A percentile compares a stretch with the other conserved stretches of the same genome.
These are phyloP conservation scores for Podarcis muralis DNA, from an alignment of 2,113 vertebrate genomes.

Conservation along the genomic window DNA sequence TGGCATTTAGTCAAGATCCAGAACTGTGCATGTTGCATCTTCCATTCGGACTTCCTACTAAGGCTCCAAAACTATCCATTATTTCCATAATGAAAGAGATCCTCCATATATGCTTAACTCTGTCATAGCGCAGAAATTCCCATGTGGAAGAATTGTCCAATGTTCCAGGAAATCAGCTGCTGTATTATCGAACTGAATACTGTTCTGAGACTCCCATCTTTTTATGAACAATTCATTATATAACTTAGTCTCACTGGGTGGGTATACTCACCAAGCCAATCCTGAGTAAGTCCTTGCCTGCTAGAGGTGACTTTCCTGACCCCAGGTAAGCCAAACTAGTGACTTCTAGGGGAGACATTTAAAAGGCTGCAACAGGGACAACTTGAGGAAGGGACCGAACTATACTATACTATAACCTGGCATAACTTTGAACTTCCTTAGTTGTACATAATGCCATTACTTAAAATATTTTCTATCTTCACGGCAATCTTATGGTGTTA, in stretches of 20 bases:
- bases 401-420: background rate
- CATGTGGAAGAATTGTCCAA: background rate
- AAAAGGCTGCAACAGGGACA: background rate
- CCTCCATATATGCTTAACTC: background rate
- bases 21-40: background rate
- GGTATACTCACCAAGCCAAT: background rate
- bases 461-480: background rate
- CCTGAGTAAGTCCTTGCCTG: background rate
- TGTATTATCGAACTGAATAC: background rate
- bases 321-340: constrained; percentile 4
- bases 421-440: background rate
- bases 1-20: background rate
- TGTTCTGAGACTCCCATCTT: background rate
- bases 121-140: background rate
- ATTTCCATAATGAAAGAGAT: background rate
- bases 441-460: background rate
- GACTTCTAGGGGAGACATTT: constrained; percentile 49
- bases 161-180: background rate
- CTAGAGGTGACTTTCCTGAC: background rate
- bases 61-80: background rate
- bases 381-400: background rate
- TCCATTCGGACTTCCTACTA: background rate
- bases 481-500: background rate
- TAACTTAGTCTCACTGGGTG: no score
- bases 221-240: background rate